A percentile compares a stretch with the other conserved stretches of the same genome.
Conservation (phyloP, 1,140 invertebrate species). For the Nomia melanderi region DNA sequence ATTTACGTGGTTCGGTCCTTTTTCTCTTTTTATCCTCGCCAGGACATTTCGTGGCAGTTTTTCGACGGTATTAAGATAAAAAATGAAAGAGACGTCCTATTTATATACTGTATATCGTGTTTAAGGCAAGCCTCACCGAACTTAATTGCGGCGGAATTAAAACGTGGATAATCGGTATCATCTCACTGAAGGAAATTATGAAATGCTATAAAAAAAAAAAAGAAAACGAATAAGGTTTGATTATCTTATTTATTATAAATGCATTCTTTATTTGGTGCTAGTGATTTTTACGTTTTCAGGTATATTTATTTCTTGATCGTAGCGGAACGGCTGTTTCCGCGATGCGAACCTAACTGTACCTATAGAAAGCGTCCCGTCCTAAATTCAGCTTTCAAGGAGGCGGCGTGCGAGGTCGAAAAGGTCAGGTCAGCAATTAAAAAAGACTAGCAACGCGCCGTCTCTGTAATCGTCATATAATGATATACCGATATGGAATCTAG, state of each 20-base stretch:
- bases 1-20: neutral
- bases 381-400: too few relatives aligned
- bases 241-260: too few relatives aligned
- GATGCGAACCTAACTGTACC: neutral
- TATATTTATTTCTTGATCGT: neutral
- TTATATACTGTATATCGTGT: neutral
- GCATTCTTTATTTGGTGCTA: too few relatives aligned
- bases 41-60: neutral
- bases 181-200: neutral
- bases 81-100: neutral
- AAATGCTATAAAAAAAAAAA: neutral
- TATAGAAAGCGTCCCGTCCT: neutral
- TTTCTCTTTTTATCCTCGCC: neutral
- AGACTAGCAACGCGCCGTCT: too few relatives aligned
- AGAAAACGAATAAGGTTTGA: too few relatives aligned
- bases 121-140: neutral
- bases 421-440: too few relatives aligned
- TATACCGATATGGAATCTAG: too few relatives aligned
- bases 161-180: neutral
- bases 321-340: neutral
- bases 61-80: neutral
- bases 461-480: too few relatives aligned
- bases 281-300: too few relatives aligned
- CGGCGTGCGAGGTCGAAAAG: too few relatives aligned
- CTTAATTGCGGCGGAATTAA: neutral